Evolutionary conservation across 2,888 invertebrate species (phyloP).

Genomic region (Dryobotodes eremita): DNA sequence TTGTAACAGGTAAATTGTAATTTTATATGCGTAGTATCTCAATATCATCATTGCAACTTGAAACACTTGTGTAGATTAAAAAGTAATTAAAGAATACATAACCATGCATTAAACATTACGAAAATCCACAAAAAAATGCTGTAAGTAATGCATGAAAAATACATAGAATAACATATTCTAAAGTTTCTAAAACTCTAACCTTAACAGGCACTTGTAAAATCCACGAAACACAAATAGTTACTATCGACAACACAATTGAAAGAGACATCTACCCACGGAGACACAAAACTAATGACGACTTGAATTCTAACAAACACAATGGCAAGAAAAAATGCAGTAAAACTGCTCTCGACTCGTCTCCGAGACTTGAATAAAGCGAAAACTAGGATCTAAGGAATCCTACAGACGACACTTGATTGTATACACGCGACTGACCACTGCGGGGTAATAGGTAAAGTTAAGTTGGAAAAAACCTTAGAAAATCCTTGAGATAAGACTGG

Average conservation of each 20-base stretch:
- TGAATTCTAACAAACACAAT: constrained; percentile 67
- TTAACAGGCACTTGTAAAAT: constrained; percentile 61
- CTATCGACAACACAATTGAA: constrained; percentile 65
- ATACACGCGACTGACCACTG: constrained; percentile 74
- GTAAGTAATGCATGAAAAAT: background rate
- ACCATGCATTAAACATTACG: no score
- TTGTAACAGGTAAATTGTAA: constrained; percentile 15
- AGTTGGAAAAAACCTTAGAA: constrained; percentile 51
- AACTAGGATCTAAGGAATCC: constrained; percentile 71
- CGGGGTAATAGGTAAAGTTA: constrained; percentile 64
- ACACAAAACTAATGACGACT: constrained; percentile 70
- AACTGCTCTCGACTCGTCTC: constrained; percentile 68
- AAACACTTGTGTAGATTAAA: background rate
- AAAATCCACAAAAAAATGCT: background rate
- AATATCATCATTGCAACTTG: background rate
- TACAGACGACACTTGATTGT: constrained; percentile 75
- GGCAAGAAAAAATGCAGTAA: constrained; percentile 63
- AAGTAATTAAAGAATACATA: background rate
- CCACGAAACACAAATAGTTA: constrained; percentile 60
- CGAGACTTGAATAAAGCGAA: constrained; percentile 71
- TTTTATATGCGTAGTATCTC: background rate
- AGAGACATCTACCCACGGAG: constrained; percentile 66
- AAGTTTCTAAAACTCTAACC: constrained; percentile 39
- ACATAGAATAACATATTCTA: constrained; percentile 7
- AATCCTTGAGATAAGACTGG: constrained; percentile 42